Evolutionary conservation across 2,888 invertebrate genomes (phyloP), one percentile per base, ranked within the genome.

Genomic region (Anthrax anthrax): DNA sequence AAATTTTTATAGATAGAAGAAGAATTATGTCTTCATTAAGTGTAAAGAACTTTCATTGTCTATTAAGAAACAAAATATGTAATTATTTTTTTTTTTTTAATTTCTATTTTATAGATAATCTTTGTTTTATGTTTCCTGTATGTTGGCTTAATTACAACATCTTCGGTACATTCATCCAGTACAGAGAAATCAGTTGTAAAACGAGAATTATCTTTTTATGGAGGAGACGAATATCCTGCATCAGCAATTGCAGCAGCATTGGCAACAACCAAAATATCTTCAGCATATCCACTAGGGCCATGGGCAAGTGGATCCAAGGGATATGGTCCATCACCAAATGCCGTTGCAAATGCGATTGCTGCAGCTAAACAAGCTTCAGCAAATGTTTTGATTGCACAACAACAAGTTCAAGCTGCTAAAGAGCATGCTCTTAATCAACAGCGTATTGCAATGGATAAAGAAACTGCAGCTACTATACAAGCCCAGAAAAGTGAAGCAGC

Each of bases 331-430:
- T 74, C 72, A 43, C 78, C 79, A 13, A 75, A 77, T 0, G 84
- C 84, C 54, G 81, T 84, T 23, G 75, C 83, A 1, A 75, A 79
- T 32, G 80, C 83, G 1, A 76, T 84, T 43, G 78, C 82, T 4
- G 78, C 79, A 0, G 85, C 84, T 0, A 83, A 83, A 56, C 78
- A 83, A 51, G 84, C 84, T 0, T 78, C 81, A 1, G 70, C 76
- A 1, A 79, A 79, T 45, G 84, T 84, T 6, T 72, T 78, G 57
- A 70, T 78, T 14, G 83, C 84, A 0, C 84, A 84, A 58, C 80
- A 80, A 42, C 77, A 80, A 52, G 84, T 84, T 19, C 76, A 80
- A 32, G 78, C 78, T 0, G 83, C 81, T 4, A 84, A 84, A 58
- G 80, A 84, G 51, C 75, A 78, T 2, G 80, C 84, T 0, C 62